Evolutionary conservation across 2,888 invertebrate species (phyloP).

Genomic region (Coelopa pilipes): DNA sequence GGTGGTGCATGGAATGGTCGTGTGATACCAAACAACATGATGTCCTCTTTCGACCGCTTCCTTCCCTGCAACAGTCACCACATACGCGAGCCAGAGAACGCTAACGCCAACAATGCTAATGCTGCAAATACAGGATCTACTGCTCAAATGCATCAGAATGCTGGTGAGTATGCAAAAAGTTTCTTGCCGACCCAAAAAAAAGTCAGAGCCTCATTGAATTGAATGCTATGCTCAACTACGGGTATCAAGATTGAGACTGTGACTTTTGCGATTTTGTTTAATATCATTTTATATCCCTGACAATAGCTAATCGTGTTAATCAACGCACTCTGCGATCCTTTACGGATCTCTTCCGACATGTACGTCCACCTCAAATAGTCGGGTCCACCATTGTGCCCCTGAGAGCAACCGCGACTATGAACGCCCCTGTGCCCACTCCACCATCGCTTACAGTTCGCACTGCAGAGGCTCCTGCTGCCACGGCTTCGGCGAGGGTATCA

Average conservation of each 20-base stretch:
- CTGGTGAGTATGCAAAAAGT: constrained; percentile 37
- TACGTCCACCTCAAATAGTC: constrained; percentile 39
- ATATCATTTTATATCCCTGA: background rate
- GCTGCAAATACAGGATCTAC: constrained; percentile 20
- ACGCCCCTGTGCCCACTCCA: background rate
- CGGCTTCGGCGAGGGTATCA: constrained; percentile 12
- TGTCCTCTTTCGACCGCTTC: constrained; percentile 69
- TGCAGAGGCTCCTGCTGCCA: constrained; percentile 9
- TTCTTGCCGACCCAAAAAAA: background rate
- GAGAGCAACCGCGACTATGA: constrained; percentile 28
- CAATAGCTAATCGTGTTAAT: constrained; percentile 45
- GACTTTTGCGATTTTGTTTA: background rate
- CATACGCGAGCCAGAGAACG: constrained; percentile 65
- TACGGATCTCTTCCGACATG: constrained; percentile 40
- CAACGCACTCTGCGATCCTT: constrained; percentile 42
- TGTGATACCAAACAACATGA: constrained; percentile 63
- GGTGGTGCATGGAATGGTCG: constrained; percentile 66
- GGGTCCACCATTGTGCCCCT: constrained; percentile 42
- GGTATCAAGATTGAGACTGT: background rate
- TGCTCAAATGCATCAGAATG: constrained; percentile 20
- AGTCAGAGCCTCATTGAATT: background rate
- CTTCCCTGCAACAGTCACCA: constrained; percentile 80
- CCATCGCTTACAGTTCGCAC: background rate
- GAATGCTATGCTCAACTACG: background rate
- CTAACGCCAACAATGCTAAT: constrained; percentile 41